A percentile compares a stretch with the other conserved stretches of the same genome.
phyloP scores from a whole-genome alignment of 1,140 invertebrate species.

The Aphaenogaster rudis region DNA sequence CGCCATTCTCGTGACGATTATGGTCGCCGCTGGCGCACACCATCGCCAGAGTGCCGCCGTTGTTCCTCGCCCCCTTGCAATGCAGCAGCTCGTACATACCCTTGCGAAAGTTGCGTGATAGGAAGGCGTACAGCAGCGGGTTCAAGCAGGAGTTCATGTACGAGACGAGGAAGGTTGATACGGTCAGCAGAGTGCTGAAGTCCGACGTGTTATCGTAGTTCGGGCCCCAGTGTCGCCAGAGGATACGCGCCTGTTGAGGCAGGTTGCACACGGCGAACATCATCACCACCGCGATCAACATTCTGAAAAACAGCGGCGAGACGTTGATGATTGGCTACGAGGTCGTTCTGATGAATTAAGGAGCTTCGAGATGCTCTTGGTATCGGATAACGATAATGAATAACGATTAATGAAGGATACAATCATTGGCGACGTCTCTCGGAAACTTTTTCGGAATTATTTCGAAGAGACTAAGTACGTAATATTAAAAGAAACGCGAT shows the following conservation, averaged over 20 bases:
- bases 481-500: not conserved
- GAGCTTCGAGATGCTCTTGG: not conserved
- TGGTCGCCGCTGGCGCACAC: constrained; percentile 69
- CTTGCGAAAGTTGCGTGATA: constrained; percentile 92
- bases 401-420: not conserved
- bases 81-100: constrained; percentile 90
- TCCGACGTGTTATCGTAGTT: constrained; percentile 89
- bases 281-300: constrained; percentile 94
- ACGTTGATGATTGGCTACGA: not conserved
- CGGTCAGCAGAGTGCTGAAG: constrained; percentile 92
- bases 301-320: constrained; percentile 85
- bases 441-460: not conserved
- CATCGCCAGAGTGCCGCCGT: constrained; percentile 63
- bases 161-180: constrained; percentile 93
- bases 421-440: not conserved
- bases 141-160: constrained; percentile 95
- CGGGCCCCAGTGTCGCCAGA: constrained; percentile 91
- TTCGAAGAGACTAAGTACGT: not conserved
- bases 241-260: constrained; percentile 93
- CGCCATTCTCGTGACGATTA: constrained; percentile 70
- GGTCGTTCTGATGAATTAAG: not conserved
- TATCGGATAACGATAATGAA: not conserved
- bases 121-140: constrained; percentile 94
- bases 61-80: constrained; percentile 80
- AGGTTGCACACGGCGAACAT: constrained; percentile 95